Base-by-base conservation (phyloP, 2,888 invertebrate species). In the Agrilus cyanescens region DNA sequence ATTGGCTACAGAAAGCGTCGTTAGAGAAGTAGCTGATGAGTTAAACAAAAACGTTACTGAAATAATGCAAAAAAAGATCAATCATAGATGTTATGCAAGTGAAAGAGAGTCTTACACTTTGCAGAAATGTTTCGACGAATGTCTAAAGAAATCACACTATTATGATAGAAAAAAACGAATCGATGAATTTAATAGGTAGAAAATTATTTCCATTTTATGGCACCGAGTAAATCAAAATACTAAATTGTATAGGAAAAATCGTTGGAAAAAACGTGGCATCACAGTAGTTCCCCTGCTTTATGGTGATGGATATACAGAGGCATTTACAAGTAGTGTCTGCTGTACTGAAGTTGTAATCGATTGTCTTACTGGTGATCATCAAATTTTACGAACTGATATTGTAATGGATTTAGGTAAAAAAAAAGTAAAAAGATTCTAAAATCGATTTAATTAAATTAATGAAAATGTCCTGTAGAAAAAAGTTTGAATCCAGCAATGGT, bases 401-500 rank as follows among this genome's bases (percentile, higher is more conserved):
- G 93, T 96, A 0, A 95, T 96, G 95, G 96, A 96, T 69, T 74
- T 96, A 52, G 95, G 63, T 59, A 52, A n/a, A n/a, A n/a, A n/a
- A n/a, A n/a, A n/a, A n/a, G n/a, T n/a, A n/a, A n/a, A n/a, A n/a
- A n/a, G 12, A 32, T 5, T 6, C 4, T 4, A 32, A 32, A 12
- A 4, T 20, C 12, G 4, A 4, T 12, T 14, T 10, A 8, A n/a
- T n/a, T n/a, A n/a, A n/a, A n/a, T n/a, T n/a, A n/a, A n/a, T n/a
- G n/a, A n/a, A n/a, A n/a, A n/a, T n/a, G n/a, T n/a, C n/a, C n/a
- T 32, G 33, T 40, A 61, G 62, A 95, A 1, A 82, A 87, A 53
- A 94, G 94, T 66, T 68, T 96, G 41, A 96, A 96, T 67, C 96
- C 96, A 4, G 94, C 95, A 1, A 90, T 96, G 50, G 96, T 96